Evolutionary conservation across 2,888 invertebrate genomes (phyloP), one percentile per base, ranked within the genome.

Genomic region (Leptinotarsa rubiginosa): DNA sequence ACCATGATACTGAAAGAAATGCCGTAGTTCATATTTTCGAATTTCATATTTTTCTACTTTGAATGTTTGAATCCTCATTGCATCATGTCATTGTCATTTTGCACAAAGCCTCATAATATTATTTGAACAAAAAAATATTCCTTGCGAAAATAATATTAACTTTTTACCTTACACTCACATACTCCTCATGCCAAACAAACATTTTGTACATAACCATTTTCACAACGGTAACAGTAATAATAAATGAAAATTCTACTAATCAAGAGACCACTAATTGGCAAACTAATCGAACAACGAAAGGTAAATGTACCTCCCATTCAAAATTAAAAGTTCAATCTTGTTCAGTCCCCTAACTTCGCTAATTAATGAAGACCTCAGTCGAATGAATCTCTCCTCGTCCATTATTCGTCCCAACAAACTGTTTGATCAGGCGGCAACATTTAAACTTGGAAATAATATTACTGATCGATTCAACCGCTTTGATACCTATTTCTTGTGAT

Each of bases 341-440:
- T 62, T 62, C 62, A n/a, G 62, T 62, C 62, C n/a, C 62, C 31
- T 79, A 80, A 82, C 81, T 82, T 80, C 75, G 78, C 80, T 81
- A 83, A 83, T 83, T 83, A 82, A 83, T 83, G 81, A 78, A 79
- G 77, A 78, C 77, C 78, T 76, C 77, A 79, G 77, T 81, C 80
- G 77, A 80, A 77, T 73, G 77, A 80, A 76, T 75, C 74, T 76
- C 81, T 78, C 80, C 81, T 78, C 80, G 79, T 81, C 70, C 72
- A 81, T 80, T 81, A 79, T 78, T 79, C 82, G 81, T 82, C 81
- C 81, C 78, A 78, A 81, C 75, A 81, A 81, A 82, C 80, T 81
- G 82, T 79, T 79, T 75, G 80, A 82, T 82, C 80, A 80, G 78
- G 81, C 81, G 70, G 70, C 70, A 73, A 75, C 75, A 75, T 77